Conservation (phyloP, 2,797 vertebrate species). For the Melanogrammus aeglefinus region DNA sequence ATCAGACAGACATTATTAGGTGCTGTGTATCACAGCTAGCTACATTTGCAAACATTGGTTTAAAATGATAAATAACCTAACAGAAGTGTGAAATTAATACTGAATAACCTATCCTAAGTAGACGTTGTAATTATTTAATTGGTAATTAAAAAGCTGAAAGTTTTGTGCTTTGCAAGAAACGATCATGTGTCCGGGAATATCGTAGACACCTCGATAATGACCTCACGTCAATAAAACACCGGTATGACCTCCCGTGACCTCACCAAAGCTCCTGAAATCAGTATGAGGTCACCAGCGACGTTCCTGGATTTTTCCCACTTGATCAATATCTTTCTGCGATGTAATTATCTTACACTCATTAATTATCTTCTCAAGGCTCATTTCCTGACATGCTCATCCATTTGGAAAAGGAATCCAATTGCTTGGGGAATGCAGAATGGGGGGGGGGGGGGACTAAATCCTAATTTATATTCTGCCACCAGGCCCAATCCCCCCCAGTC, state of each 20-base stretch:
- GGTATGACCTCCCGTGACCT: neutral
- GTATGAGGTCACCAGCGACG: conserved; percentile 48
- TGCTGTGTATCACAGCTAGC: no score
- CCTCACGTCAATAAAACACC: neutral
- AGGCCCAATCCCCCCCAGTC: conserved; percentile 18
- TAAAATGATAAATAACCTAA: no score
- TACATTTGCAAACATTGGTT: no score
- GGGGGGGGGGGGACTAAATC: conserved; percentile 14
- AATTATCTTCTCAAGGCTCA: conserved; percentile 74
- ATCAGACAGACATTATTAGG: neutral
- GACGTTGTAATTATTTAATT: neutral
- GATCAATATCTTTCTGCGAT: conserved; percentile 71
- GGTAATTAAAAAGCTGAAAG: neutral
- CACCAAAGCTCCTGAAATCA: conserved; percentile 49
- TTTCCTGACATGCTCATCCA: conserved; percentile 61
- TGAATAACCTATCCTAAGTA: neutral
- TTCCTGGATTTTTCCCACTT: conserved; percentile 42
- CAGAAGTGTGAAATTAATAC: neutral
- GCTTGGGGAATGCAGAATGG: conserved; percentile 18
- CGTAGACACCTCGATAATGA: neutral
- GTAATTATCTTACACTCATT: conserved; percentile 73
- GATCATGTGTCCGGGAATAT: no score
- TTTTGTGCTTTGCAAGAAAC: no score
- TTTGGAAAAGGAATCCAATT: conserved; percentile 43
- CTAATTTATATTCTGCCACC: conserved; percentile 66